Base-by-base conservation (phyloP, 2,888 invertebrate genomes). In the Thymelicus acteon region DNA sequence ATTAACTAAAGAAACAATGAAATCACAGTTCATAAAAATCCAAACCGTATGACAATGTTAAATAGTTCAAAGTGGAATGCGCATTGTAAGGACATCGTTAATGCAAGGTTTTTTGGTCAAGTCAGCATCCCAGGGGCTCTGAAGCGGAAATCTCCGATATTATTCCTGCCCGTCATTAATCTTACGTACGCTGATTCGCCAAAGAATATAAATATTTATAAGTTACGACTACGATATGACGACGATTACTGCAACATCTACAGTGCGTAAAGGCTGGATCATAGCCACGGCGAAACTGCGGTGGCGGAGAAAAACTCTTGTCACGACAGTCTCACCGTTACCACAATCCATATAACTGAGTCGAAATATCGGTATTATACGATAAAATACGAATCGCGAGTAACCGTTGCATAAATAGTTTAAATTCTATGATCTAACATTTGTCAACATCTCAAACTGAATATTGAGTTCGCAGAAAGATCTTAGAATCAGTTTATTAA, bases 91-190 rank as follows among this genome's bases (percentile, higher is more conserved):
- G 49, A 60, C 39, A 67, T 61, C 40, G 40, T 49, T 52, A 61
- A 61, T 61, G 61, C 60, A 61, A 52, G 61, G 24, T 72, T 67
- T 71, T 74, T 73, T 48, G 60, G 63, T 66, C 65, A 63, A 64
- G 66, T 73, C 74, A 75, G 75, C 74, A 39, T 60, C 58, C 63
- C 61, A 63, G 19, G 44, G 15, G 67, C 73, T 71, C n/a, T 72
- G 74, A 67, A 74, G 74, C 75, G 74, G 74, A 65, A 73, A 73
- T 66, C 72, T 72, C 65, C 60, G 75, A 75, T 75, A 75, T 72
- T 68, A 67, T 61, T 31, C 61, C 54, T 44, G 24, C 63, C 67
- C 64, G 63, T 48, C 73, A 75, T 75, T 74, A 74, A 75, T 75
- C 73, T 74, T 72, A 62, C 69, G 62, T 66, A 71, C 49, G 73